These are phyloP conservation scores for Tiliacea citrago DNA, from an alignment of 2,888 invertebrate species.

Conservation along the genomic window DNA sequence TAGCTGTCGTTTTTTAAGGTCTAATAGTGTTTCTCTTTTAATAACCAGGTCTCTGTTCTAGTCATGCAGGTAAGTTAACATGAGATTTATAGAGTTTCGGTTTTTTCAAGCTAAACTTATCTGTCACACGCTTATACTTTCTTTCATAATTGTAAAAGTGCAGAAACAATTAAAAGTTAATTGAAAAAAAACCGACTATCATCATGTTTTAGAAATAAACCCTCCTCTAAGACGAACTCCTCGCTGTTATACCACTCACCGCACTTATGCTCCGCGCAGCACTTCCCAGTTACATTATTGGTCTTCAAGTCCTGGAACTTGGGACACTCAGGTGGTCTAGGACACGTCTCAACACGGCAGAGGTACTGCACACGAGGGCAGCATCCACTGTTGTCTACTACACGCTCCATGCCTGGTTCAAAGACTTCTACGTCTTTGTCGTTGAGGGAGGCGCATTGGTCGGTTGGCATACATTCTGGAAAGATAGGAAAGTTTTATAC, in stretches of 20 bases:
- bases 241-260: neutral
- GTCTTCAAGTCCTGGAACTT: slow-evolving; percentile 88
- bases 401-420: slow-evolving; percentile 91
- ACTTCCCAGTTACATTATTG: slow-evolving; percentile 83
- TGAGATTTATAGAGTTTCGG: no score
- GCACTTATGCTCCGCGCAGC: slow-evolving; percentile 91
- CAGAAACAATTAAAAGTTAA: no score
- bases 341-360: slow-evolving; percentile 92
- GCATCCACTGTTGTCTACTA: slow-evolving; percentile 91
- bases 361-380: slow-evolving; percentile 92
- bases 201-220: no score
- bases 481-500: neutral
- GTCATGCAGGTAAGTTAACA: no score
- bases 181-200: no score
- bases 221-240: no score
- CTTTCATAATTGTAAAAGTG: no score
- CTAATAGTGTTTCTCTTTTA: no score
- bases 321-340: slow-evolving; percentile 90
- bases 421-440: slow-evolving; percentile 86
- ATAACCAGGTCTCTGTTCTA: no score
- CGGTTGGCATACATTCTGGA: slow-evolving; percentile 93
- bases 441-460: slow-evolving; percentile 91
- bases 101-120: no score
- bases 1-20: no score
- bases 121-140: no score